A percentile compares a stretch with the other conserved stretches of the same genome.
These are phyloP conservation scores for Bursaphelenchus okinawaensis DNA, from an alignment of 2,888 invertebrate genomes.

Conservation along the genomic window DNA sequence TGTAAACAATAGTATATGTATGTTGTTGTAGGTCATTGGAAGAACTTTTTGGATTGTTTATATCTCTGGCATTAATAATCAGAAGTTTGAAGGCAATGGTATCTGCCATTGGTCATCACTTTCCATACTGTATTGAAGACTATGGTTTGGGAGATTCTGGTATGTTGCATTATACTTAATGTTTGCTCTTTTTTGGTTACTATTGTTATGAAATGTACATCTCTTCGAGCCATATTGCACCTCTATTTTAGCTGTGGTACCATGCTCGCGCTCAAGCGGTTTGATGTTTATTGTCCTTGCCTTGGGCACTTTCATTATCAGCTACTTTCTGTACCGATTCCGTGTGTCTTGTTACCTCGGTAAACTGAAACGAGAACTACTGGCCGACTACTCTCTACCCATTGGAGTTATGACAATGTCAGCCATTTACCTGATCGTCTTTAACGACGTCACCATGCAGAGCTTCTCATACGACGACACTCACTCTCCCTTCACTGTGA, in stretches of 20 bases:
- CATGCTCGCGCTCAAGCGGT: constrained; percentile 27
- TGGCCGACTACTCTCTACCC: constrained; percentile 33
- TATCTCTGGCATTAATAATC: constrained; percentile 25
- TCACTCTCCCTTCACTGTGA: constrained; percentile 4
- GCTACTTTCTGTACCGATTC: constrained; percentile 24
- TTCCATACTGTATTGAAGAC: constrained; percentile 9
- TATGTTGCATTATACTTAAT: too few relatives aligned
- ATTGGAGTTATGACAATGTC: constrained; percentile 32
- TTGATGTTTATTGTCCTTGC: constrained; percentile 39
- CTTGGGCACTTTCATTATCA: constrained; percentile 44
- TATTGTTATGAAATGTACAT: background rate
- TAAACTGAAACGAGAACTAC: constrained; percentile 29
- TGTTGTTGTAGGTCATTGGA: constrained; percentile 29
- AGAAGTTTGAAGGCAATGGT: constrained; percentile 26
- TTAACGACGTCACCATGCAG: constrained; percentile 18
- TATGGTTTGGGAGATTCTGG: too few relatives aligned
- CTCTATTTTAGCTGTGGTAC: background rate
- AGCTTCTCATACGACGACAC: constrained; percentile 17
- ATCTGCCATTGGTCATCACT: constrained; percentile 10
- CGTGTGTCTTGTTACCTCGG: constrained; percentile 26
- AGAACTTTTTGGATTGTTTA: constrained; percentile 37
- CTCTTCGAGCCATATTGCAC: background rate
- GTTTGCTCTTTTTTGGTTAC: background rate
- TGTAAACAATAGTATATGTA: background rate
- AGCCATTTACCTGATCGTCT: constrained; percentile 24